Conservation (phyloP, 2,888 invertebrate genomes). For the Macrosoma leucophasiata region DNA sequence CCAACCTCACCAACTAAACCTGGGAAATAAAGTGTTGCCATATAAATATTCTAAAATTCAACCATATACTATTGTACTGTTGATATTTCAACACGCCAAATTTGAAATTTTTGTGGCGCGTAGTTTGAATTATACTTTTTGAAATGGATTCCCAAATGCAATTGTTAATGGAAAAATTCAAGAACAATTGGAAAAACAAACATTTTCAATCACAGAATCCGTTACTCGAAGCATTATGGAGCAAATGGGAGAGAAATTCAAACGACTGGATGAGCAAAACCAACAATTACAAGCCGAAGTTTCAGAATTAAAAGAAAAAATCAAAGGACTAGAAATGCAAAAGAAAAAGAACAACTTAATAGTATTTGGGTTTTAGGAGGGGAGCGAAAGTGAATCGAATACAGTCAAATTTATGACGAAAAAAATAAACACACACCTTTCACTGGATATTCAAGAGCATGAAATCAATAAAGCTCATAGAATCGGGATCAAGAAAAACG, state of each 20-base stretch:
- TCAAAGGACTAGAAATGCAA: constrained; percentile 8
- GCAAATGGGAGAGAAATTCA: constrained; percentile 10
- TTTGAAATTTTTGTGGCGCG: no score
- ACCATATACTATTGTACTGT: no score
- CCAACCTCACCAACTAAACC: no score
- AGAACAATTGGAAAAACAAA: constrained; percentile 17
- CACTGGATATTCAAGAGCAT: constrained; percentile 13
- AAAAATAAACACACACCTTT: constrained; percentile 14
- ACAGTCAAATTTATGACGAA: constrained; percentile 14
- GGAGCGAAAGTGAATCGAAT: constrained; percentile 9
- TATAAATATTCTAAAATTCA: no score
- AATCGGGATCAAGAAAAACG: constrained; percentile 14
- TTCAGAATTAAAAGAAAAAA: constrained; percentile 11
- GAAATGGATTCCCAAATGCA: constrained; percentile 5
- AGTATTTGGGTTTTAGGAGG: constrained; percentile 9
- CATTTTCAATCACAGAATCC: constrained; percentile 7
- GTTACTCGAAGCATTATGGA: constrained; percentile 11
- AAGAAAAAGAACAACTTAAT: constrained; percentile 12
- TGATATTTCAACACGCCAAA: no score
- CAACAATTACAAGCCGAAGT: constrained; percentile 9
- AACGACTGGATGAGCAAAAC: constrained; percentile 11
- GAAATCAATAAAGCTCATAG: constrained; percentile 18
- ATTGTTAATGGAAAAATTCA: constrained; percentile 16
- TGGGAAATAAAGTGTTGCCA: no score
- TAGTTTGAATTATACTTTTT: no score